phyloP scores from a whole-genome alignment of 1,140 invertebrate species.

The Choristoneura fumiferana region DNA sequence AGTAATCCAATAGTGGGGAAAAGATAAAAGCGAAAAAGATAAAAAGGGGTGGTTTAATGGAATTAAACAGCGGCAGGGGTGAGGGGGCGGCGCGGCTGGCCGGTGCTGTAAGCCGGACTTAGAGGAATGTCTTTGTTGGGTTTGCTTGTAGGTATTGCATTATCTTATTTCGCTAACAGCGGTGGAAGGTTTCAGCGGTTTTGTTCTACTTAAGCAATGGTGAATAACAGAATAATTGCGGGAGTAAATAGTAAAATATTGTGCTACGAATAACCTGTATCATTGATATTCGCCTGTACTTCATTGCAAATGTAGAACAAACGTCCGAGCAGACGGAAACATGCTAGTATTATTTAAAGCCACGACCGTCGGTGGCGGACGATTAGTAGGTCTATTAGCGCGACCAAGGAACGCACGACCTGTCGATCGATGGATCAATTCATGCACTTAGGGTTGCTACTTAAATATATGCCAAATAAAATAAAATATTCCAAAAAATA shows the following conservation, averaged over 20 bases:
- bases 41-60: conserved; percentile 75
- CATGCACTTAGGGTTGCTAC: conserved; percentile 47
- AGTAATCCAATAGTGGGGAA: conserved; percentile 69
- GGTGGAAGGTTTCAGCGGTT: conserved; percentile 7
- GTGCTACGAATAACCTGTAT: too few species aligned
- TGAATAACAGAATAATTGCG: neutral
- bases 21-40: conserved; percentile 71
- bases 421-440: conserved; percentile 48
- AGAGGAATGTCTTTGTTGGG: conserved; percentile 66
- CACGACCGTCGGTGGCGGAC: conserved; percentile 25
- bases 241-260: neutral
- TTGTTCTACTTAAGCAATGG: neutral
- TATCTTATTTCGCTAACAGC: conserved; percentile 13
- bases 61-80: conserved; percentile 66
- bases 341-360: too few species aligned
- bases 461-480: neutral
- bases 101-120: conserved; percentile 62
- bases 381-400: conserved; percentile 66
- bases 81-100: conserved; percentile 30
- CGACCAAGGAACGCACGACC: conserved; percentile 43
- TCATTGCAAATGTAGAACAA: too few species aligned
- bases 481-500: too few species aligned
- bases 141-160: conserved; percentile 33
- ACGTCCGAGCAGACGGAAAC: too few species aligned
- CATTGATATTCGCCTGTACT: too few species aligned